Conservation (phyloP, 64 coral and sea anemone species). For the Exaiptasia diaphana region DNA sequence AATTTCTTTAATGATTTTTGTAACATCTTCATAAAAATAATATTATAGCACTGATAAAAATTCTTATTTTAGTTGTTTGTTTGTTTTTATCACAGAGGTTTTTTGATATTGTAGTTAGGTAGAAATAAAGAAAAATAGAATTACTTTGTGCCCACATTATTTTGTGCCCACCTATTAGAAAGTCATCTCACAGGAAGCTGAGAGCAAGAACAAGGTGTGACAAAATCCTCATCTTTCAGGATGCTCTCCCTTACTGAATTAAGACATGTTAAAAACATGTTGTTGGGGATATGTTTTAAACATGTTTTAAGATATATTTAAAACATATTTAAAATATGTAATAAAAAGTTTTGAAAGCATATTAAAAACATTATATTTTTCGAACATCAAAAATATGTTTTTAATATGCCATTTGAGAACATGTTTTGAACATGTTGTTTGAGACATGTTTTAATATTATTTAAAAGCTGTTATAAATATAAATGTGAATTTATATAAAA, state of each 20-base stretch:
- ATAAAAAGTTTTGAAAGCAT: neutral
- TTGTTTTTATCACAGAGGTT: no score
- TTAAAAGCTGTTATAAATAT: conserved; percentile 1
- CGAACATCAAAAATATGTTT: neutral
- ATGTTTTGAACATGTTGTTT: neutral
- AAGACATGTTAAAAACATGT: neutral
- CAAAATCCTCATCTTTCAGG: no score
- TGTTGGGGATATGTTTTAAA: neutral
- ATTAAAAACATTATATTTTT: neutral
- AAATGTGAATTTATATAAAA: neutral
- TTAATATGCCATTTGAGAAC: neutral
- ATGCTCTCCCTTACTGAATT: neutral
- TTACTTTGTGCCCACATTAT: no score
- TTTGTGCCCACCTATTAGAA: no score
- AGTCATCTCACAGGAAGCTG: no score
- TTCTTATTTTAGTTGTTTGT: no score
- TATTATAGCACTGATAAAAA: no score
- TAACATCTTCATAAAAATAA: no score
- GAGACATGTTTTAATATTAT: conserved; percentile 2
- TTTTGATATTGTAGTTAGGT: no score
- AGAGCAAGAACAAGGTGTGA: no score
- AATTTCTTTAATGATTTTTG: no score
- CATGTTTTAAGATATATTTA: neutral
- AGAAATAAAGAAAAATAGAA: no score
- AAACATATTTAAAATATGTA: conserved; percentile 4